These are phyloP conservation scores for Lymantria monacha DNA, from an alignment of 2,888 invertebrate genomes.

Conservation along the genomic window DNA sequence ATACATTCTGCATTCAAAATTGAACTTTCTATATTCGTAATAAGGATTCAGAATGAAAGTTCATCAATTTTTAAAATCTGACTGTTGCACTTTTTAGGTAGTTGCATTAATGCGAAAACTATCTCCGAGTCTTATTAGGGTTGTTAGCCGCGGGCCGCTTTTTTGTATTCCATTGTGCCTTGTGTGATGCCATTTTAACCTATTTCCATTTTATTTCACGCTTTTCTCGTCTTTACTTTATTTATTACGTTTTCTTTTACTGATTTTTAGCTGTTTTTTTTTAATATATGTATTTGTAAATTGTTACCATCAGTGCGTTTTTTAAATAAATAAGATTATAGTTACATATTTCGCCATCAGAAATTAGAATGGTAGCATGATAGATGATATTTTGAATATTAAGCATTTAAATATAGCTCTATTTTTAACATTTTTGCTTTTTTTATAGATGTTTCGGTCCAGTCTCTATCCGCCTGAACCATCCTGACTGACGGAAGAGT, in stretches of 20 bases:
- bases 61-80: constrained; percentile 25
- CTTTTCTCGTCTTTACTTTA: neutral
- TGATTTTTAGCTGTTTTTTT: neutral
- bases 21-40: constrained; percentile 20
- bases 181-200: constrained; percentile 6
- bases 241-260: neutral
- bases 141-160: constrained; percentile 24
- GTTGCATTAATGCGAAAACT: constrained; percentile 29
- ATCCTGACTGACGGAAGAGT: no score
- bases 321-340: no score
- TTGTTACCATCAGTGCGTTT: no score
- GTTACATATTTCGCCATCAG: no score
- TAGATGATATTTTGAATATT: no score
- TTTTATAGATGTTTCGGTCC: no score
- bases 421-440: no score
- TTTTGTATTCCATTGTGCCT: constrained; percentile 16
- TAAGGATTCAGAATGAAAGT: constrained; percentile 9
- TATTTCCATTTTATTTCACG: constrained; percentile 8
- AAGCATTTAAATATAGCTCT: no score
- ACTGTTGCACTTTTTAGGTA: constrained; percentile 35
- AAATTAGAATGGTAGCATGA: no score
- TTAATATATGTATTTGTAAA: no score
- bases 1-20: constrained; percentile 28
- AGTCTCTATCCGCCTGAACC: no score
- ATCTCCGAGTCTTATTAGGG: constrained; percentile 31